phyloP scores from a whole-genome alignment of 2,888 invertebrate genomes.

The Chrysolina americana region DNA sequence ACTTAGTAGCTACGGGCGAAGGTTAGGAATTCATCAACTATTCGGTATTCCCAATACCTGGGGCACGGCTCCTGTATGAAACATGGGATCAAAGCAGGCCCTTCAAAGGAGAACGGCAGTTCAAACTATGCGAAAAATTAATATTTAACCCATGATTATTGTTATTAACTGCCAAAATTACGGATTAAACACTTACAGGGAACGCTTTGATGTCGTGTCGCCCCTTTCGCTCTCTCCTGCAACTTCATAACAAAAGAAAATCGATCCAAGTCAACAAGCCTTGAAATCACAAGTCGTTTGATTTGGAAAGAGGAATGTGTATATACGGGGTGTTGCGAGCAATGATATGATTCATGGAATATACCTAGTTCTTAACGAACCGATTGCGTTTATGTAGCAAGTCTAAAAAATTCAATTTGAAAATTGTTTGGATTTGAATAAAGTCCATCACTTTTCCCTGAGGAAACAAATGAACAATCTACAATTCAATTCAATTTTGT shows the following conservation, averaged over 20 bases:
- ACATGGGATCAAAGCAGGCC: constrained; percentile 53
- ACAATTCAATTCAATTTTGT: too few relatives aligned
- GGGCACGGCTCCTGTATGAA: constrained; percentile 54
- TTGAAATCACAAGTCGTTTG: constrained; percentile 6
- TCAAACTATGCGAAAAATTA: constrained; percentile 70
- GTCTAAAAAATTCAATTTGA: too few relatives aligned
- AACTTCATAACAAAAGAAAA: constrained; percentile 48
- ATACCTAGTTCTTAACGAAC: too few relatives aligned
- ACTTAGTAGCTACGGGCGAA: constrained; percentile 45
- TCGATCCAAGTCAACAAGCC: constrained; percentile 47
- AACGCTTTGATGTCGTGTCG: constrained; percentile 56
- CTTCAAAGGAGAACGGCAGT: constrained; percentile 60
- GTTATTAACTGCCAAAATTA: constrained; percentile 64
- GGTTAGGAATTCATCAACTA: constrained; percentile 65
- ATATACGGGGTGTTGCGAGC: background rate
- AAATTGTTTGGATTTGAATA: too few relatives aligned
- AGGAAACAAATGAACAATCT: too few relatives aligned
- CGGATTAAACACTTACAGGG: constrained; percentile 58
- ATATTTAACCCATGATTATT: constrained; percentile 67
- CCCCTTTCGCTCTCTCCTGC: constrained; percentile 32
- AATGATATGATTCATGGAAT: background rate
- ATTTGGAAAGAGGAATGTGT: background rate
- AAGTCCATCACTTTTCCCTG: too few relatives aligned
- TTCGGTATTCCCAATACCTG: constrained; percentile 65
- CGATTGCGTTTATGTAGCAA: background rate